Evolutionary conservation across 2,888 invertebrate species (phyloP), one percentile per base, ranked within the genome.

Genomic region (Agonopterix arenella): DNA sequence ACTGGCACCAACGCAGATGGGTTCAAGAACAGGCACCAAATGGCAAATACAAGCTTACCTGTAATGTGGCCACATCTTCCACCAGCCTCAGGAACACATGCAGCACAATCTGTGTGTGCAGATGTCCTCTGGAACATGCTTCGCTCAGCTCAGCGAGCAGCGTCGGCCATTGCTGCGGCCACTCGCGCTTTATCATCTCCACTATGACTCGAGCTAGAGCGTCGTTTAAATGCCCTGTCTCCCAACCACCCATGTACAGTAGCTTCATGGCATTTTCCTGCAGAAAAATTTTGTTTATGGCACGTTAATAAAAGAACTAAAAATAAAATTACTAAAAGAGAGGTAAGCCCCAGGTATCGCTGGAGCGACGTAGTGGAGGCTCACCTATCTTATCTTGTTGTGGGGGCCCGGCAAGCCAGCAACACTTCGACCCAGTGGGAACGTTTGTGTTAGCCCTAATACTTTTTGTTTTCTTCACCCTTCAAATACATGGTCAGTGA

Each of bases 81-180:
- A 96, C 97, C 11, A 98, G 90, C 48, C 98, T 91, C 51, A 98
- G 84, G 70, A 98, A 96, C 9, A 98, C 94, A 62, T 97, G 91
- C 49, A 98, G 84, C 4, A 98, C 97, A 49, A 98, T 90, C 79
- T 98, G 97, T 9, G 97, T 97, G 73, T 97, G 97, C 47, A 93
- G 92, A 69, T 96, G 96, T 9, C 98, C 97, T 60, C 93, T 91
- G 9, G 92, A 90, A 73, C 96, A 96, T 1, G 96, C 94, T 63
- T 93, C 93, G 52, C 95, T 95, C 1, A 98, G 89, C 75, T 98
- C 97, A 0, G 92, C 89, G 36, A 98, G 79, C 37, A 98, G 79
- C 0, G 95, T 93, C 0, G 97, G 95, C 98, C 98, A 98, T 59
- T 98, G 96, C 73, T 98, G 98, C 0, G 98, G 98, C 98, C 98